Evolutionary conservation across 2,888 invertebrate genomes (phyloP), one percentile per base, ranked within the genome.

Genomic region (Patella depressa): DNA sequence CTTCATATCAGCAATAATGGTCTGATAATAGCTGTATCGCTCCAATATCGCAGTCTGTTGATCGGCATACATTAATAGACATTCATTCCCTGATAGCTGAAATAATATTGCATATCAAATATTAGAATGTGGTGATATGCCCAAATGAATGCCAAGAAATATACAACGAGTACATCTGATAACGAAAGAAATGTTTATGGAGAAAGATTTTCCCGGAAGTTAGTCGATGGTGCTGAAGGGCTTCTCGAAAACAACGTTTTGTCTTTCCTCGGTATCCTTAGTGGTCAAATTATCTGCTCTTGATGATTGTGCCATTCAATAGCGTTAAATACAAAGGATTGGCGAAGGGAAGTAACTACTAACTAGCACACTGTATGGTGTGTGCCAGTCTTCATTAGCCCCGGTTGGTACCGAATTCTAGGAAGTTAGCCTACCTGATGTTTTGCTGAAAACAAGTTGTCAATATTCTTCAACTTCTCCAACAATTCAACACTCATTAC

Each of bases 71-170:
- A 81, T 79, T 65, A 80, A 75, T 12, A 82, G 54, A 34, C 77
- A 77, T 24, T 83, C 81, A 54, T 75, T 79, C 17, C 78, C 79
- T 11, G 74, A 57, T 17, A 80, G 53, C 81, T 83, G 74, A 29
- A 76, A 78, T 17, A 53, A 54, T 24, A 72, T 55, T 12, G 19
- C 17, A 55, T 70, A 57, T 54, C 7, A n/a, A 45, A 75, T 53
- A 19, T 45, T 5, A 34, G 4, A 34, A 34, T 34, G 5, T 4
- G 5, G 34, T 34, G 34, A 5, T 24, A 17, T 55, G 15, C 17
- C 24, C 14, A 11, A 57, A 55, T 54, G 57, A 59, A 19, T n/a
- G 7, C 19, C 55, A 24, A 45, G 12, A 14, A 14, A 45, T 45
- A 34, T 14, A 45, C 53, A 34, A 72, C 3, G 2, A 24, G 53